These are phyloP conservation scores for Urechis unicinctus DNA, from an alignment of 2,888 invertebrate genomes.

Conservation along the genomic window DNA sequence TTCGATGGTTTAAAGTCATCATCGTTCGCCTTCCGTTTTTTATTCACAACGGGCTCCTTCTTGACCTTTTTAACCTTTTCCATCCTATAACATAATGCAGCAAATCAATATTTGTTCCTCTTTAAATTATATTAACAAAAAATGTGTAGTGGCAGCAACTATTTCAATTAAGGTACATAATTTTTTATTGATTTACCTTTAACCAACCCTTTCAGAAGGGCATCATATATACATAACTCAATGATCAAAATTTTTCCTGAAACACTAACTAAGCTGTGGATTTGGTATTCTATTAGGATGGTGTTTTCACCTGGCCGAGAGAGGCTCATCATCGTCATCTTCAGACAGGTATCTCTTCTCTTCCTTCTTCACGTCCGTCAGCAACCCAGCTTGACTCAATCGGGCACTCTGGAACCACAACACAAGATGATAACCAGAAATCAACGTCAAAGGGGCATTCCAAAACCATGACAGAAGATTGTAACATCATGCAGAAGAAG, in stretches of 20 bases:
- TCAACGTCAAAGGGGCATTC: neutral
- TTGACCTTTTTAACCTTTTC: neutral
- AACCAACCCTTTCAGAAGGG: too few species aligned
- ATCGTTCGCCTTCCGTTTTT: conserved; percentile 24
- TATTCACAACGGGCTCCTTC: neutral
- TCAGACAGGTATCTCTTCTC: conserved; percentile 13
- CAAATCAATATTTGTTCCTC: neutral
- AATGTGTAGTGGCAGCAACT: too few species aligned
- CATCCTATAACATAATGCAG: neutral
- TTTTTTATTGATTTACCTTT: too few species aligned
- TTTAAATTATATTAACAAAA: too few species aligned
- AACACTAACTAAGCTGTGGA: too few species aligned
- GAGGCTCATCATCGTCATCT: conserved; percentile 37
- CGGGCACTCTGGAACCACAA: conserved; percentile 6
- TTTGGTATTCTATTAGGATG: too few species aligned
- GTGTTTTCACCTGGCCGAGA: conserved; percentile 29
- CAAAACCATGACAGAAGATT: too few species aligned
- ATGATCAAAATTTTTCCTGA: too few species aligned
- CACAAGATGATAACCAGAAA: neutral
- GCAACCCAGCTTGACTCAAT: neutral
- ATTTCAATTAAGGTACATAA: too few species aligned
- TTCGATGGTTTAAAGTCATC: neutral
- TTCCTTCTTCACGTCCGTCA: neutral
- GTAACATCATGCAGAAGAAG: too few species aligned
- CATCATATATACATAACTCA: too few species aligned